Evolutionary conservation across 92 coral and sea anemone species (phyloP).

Genomic region (Metridium senile): DNA sequence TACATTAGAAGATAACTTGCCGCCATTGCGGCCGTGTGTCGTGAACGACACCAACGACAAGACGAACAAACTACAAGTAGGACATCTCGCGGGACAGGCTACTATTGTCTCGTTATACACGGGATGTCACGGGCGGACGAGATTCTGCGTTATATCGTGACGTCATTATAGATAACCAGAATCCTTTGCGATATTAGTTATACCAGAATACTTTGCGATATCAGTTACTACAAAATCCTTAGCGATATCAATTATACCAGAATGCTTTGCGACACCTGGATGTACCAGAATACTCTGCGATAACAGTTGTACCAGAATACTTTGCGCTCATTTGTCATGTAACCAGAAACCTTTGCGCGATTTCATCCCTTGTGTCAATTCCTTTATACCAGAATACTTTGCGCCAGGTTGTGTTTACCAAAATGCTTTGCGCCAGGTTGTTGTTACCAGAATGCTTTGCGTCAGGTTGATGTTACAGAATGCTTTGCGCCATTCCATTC

Average conservation of each 20-base stretch:
- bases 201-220: neutral
- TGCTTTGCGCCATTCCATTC: too few relatives aligned
- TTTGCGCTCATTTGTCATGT: too few relatives aligned
- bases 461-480: too few relatives aligned
- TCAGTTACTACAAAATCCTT: neutral
- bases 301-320: neutral
- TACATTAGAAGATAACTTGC: conserved; percentile 56
- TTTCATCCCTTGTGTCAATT: too few relatives aligned
- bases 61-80: conserved; percentile 49
- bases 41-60: conserved; percentile 56
- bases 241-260: too few relatives aligned
- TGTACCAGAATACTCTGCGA: neutral
- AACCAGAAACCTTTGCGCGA: too few relatives aligned
- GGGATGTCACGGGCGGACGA: conserved; percentile 75
- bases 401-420: neutral
- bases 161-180: neutral
- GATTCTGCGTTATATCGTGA: conserved; percentile 85
- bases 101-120: conserved; percentile 66
- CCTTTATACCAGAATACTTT: too few relatives aligned
- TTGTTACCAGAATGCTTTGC: too few relatives aligned
- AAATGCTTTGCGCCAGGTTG: neutral
- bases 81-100: conserved; percentile 39
- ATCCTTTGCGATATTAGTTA: neutral
- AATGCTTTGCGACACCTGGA: neutral
- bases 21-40: conserved; percentile 67